These are phyloP conservation scores for Allolobophora icterica DNA, from an alignment of 2,888 invertebrate genomes.

Conservation along the genomic window DNA sequence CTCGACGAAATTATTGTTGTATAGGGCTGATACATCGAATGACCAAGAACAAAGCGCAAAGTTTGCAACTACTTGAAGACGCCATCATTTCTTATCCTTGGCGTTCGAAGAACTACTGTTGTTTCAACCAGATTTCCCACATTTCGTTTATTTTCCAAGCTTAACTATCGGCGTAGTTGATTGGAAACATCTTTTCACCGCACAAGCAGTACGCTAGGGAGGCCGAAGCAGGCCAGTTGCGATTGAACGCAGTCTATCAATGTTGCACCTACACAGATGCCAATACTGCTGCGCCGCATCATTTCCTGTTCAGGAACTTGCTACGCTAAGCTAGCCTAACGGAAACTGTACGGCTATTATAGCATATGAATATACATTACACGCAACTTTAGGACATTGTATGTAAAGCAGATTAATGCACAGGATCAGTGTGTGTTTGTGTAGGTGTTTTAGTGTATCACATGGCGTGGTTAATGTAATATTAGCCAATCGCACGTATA, in stretches of 20 bases:
- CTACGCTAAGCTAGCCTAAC: neutral
- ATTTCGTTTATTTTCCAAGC: too few relatives aligned
- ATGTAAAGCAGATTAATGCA: neutral
- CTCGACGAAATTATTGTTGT: neutral
- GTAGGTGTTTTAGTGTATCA: neutral
- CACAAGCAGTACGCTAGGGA: neutral
- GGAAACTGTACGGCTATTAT: neutral
- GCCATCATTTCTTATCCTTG: neutral
- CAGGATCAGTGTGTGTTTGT: neutral
- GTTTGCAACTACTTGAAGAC: neutral
- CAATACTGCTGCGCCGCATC: neutral
- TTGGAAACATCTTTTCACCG: neutral
- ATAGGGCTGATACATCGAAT: neutral
- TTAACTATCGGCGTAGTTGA: neutral
- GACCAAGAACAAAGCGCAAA: neutral
- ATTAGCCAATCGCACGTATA: neutral
- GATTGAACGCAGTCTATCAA: neutral
- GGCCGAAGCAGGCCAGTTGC: neutral
- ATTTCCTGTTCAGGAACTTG: neutral
- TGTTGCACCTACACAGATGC: neutral
- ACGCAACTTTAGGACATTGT: neutral
- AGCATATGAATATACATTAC: neutral
- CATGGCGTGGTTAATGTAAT: neutral
- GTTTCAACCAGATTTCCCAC: too few relatives aligned
- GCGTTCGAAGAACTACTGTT: neutral